Percentiles rank a stretch among this genome's conserved stretches.
Evolutionary conservation across 2,888 invertebrate species (phyloP).

Genomic region (Blera fallax): DNA sequence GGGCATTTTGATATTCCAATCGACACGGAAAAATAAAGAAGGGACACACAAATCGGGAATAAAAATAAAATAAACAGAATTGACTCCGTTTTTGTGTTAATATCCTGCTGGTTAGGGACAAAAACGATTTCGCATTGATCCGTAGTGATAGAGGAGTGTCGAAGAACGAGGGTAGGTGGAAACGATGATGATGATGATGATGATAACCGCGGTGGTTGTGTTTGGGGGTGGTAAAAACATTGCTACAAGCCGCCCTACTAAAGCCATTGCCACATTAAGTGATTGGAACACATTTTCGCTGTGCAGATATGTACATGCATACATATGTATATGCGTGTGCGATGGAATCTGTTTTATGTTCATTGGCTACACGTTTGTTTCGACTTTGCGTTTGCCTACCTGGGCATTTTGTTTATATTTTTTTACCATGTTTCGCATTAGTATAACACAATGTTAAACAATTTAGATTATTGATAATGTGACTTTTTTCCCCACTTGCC

Average conservation of each 20-base stretch:
- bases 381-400: conserved; percentile 1
- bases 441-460: neutral
- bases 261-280: conserved; percentile 40
- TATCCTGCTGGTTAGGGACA: conserved; percentile 32
- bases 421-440: neutral
- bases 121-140: conserved; percentile 39
- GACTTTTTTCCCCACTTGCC: neutral
- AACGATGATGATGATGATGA: conserved; percentile 33
- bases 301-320: too few relatives aligned
- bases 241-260: conserved; percentile 12
- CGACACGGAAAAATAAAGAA: conserved; percentile 8
- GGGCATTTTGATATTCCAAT: conserved; percentile 30
- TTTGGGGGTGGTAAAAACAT: conserved; percentile 22
- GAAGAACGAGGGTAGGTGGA: conserved; percentile 27
- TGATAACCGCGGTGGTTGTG: conserved; percentile 37
- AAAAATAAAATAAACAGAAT: conserved; percentile 30
- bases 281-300: conserved; percentile 37
- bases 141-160: neutral
- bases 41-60: conserved; percentile 3
- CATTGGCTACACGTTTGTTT: conserved; percentile 22
- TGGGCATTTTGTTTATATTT: neutral
- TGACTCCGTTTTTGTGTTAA: conserved; percentile 34
- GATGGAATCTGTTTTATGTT: conserved; percentile 19
- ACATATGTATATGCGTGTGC: neutral
- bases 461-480: neutral